phyloP scores from a whole-genome alignment of 2,797 vertebrate species.

The Selene dorsalis region DNA sequence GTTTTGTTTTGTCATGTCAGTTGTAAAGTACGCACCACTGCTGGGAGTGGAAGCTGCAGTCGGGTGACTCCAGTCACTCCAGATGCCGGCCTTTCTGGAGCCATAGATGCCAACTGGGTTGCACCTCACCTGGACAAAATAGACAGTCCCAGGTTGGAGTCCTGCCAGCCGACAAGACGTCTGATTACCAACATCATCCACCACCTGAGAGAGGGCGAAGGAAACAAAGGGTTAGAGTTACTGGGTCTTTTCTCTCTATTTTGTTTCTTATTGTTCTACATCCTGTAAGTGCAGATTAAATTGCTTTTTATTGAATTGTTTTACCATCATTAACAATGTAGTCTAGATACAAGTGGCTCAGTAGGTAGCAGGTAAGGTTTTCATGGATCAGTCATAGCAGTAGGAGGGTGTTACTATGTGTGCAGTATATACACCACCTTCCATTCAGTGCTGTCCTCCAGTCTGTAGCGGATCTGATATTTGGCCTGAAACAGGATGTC shows the following conservation, averaged over 20 bases:
- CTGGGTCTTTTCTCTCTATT: neutral
- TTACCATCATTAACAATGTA: neutral
- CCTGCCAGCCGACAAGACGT: conserved; percentile 93
- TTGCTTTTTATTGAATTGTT: neutral
- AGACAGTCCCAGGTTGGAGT: conserved; percentile 90
- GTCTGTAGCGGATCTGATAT: conserved; percentile 96
- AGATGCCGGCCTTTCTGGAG: conserved; percentile 93
- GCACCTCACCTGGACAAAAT: conserved; percentile 95
- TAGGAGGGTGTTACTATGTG: neutral
- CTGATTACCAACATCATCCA: conserved; percentile 94
- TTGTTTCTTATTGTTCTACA: neutral
- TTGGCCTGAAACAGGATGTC: conserved; percentile 97
- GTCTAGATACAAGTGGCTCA: neutral
- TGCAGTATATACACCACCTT: conserved; percentile 83
- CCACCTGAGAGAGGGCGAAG: conserved; percentile 81
- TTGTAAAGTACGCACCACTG: conserved; percentile 83
- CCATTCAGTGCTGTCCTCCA: conserved; percentile 94
- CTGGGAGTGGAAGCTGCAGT: conserved; percentile 92
- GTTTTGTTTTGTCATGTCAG: neutral
- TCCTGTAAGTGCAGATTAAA: neutral
- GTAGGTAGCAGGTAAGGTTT: neutral
- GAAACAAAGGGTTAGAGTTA: neutral
- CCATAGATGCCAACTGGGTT: conserved; percentile 96
- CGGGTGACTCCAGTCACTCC: conserved; percentile 96
- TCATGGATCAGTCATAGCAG: neutral